Base-by-base conservation (phyloP, 1,140 invertebrate species). In the Idris sp. region DNA sequence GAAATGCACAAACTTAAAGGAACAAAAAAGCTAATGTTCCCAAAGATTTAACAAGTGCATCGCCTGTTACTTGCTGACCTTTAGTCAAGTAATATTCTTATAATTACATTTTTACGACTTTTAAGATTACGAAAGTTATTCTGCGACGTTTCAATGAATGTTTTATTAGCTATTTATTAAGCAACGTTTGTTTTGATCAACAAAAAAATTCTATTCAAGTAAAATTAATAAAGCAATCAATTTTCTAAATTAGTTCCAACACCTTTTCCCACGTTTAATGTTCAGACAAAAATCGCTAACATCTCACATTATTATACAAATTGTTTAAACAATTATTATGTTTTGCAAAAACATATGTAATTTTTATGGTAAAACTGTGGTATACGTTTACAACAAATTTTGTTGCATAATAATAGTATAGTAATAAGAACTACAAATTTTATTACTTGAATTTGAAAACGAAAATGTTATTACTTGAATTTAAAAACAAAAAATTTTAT, bases 101-200 rank as follows among this genome's bases (percentile, higher is more conserved):
- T 48, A 56, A 54, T 58, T 19, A 1, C 33, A 0, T 35, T 44
- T 71, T 62, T 54, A 61, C 40, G 31, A 40, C 16, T 61, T 53
- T 19, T 53, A 25, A 26, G 33, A 41, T 68, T 58, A 58, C 51
- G 64, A 68, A 68, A 68, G 33, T 7, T 58, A 58, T 54, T 54
- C 31, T n/a, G 31, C 10, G 2, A 25, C 10, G 48, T 48, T 48
- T 51, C 14, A 31, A 62, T 43, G 43, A 56, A 30, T 6, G 19
- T 22, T 53, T 53, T 35, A 53, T 64, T 38, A 38, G 49, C 18
- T 25, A 49, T 40, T 6, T 35, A 38, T 67, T 67, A 41, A 41
- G 43, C 43, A 58, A 67, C 40, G 15, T 6, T 10, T 33, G 33
- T 31, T 16, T 7, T 6, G 1, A 6, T 41, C 19, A 8, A 7